Evolutionary conservation across 2,888 invertebrate species (phyloP).

Genomic region (Smittia sp.): DNA sequence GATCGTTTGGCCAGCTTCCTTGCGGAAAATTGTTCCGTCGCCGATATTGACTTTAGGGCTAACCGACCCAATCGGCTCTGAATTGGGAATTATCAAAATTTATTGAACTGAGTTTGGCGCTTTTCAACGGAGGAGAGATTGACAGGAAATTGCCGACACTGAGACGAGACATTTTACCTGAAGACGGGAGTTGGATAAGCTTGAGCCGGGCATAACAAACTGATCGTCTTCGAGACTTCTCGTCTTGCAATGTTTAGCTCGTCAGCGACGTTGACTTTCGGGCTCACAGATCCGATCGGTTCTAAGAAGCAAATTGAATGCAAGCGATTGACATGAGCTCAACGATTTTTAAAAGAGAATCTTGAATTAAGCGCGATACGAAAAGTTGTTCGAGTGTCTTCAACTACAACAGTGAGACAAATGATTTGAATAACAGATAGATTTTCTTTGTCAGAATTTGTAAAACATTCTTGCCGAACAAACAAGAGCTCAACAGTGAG

Average conservation of each 20-base stretch:
- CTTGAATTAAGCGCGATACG: too few species aligned
- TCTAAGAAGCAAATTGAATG: too few species aligned
- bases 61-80: conserved; percentile 60
- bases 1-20: conserved; percentile 52
- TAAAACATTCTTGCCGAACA: too few species aligned
- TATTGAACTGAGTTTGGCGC: too few species aligned
- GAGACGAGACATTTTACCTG: conserved; percentile 56
- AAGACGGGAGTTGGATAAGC: conserved; percentile 66
- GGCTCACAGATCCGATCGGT: conserved; percentile 63
- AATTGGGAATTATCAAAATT: background rate
- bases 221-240: conserved; percentile 59
- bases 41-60: conserved; percentile 63
- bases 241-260: conserved; percentile 57
- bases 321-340: too few species aligned
- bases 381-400: too few species aligned
- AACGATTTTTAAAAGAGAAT: too few species aligned
- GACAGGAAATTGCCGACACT: background rate
- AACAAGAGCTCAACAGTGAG: too few species aligned
- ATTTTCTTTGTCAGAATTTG: too few species aligned
- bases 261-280: conserved; percentile 51
- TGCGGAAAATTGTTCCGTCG: conserved; percentile 49
- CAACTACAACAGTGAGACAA: too few species aligned
- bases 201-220: conserved; percentile 66
- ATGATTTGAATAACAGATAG: too few species aligned
- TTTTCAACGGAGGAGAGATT: too few species aligned